These are phyloP conservation scores for Cotesia chilonis DNA, from an alignment of 1,140 invertebrate species.

Conservation along the genomic window DNA sequence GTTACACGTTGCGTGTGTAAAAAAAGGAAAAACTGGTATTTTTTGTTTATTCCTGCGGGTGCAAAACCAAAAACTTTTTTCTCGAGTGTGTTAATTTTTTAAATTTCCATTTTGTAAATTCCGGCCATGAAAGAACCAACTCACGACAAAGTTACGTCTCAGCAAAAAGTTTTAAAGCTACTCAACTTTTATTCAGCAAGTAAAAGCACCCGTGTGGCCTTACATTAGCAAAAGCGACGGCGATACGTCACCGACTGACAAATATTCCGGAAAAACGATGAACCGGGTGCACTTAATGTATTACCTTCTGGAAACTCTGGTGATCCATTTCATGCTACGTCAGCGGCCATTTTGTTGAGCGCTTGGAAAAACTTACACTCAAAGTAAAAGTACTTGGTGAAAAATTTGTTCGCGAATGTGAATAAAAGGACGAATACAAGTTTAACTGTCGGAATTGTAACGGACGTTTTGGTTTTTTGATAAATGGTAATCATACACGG, in stretches of 20 bases:
- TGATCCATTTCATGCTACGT: conserved; percentile 15
- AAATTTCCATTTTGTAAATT: conserved; percentile 15
- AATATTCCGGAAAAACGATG: conserved; percentile 40
- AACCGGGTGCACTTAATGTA: conserved; percentile 28
- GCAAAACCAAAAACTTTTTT: too few relatives aligned
- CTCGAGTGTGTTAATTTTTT: too few relatives aligned
- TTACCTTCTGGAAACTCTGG: conserved; percentile 14
- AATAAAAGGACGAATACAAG: too few relatives aligned
- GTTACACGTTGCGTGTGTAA: neutral
- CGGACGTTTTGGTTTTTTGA: too few relatives aligned
- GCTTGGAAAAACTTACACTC: too few relatives aligned
- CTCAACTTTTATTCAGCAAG: conserved; percentile 11
- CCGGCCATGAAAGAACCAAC: conserved; percentile 20
- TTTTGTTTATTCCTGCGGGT: too few relatives aligned
- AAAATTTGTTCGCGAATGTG: too few relatives aligned
- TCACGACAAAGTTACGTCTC: conserved; percentile 10
- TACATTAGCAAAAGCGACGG: conserved; percentile 18
- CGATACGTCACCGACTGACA: conserved; percentile 42
- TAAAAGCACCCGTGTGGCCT: conserved; percentile 17
- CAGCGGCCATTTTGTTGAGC: conserved; percentile 5
- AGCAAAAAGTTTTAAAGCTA: conserved; percentile 38
- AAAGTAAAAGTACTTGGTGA: too few relatives aligned
- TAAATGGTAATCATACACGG: too few relatives aligned
- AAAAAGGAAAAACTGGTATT: conserved; percentile 14
- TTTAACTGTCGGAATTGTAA: too few relatives aligned